A percentile compares a stretch with the other conserved stretches of the same genome.
Conservation (phyloP, 2,888 invertebrate species). For the Keiferia lycopersicella region DNA sequence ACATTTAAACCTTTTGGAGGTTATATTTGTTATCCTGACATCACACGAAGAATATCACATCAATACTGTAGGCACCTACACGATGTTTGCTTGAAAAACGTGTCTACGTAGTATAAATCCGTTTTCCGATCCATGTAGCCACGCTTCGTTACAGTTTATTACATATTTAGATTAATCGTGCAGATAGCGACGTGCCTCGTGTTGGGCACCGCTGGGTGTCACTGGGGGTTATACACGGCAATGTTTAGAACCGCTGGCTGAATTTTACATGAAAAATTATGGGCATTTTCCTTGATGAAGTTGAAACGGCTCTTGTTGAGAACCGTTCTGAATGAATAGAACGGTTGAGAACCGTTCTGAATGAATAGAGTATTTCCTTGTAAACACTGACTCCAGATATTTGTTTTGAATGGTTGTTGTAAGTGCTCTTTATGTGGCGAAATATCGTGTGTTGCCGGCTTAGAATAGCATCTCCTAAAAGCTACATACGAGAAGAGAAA, state of each 20-base stretch:
- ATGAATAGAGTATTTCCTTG: too few species aligned
- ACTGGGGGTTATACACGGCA: neutral
- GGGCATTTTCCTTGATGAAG: neutral
- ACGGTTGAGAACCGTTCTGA: too few species aligned
- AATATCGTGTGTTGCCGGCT: too few species aligned
- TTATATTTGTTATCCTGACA: too few species aligned
- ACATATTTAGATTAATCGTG: slow-evolving; percentile 29
- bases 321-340: too few species aligned
- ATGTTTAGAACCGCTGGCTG: slow-evolving; percentile 2
- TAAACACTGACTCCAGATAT: too few species aligned
- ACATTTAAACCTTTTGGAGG: too few species aligned
- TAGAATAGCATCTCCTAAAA: too few species aligned
- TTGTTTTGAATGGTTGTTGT: too few species aligned
- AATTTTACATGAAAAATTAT: slow-evolving; percentile 1
- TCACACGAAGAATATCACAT: neutral
- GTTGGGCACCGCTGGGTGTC: slow-evolving; percentile 8
- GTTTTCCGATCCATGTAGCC: slow-evolving; percentile 19
- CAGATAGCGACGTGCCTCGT: slow-evolving; percentile 25
- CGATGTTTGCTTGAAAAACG: neutral
- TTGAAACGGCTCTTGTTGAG: too few species aligned
- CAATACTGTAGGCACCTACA: neutral
- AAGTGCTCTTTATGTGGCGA: too few species aligned
- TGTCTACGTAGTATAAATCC: slow-evolving; percentile 2
- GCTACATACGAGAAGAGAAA: too few species aligned
- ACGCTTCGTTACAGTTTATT: slow-evolving; percentile 30